Evolutionary conservation across 2,888 invertebrate genomes (phyloP), one percentile per base, ranked within the genome.

Genomic region (Campoplex capitator): DNA sequence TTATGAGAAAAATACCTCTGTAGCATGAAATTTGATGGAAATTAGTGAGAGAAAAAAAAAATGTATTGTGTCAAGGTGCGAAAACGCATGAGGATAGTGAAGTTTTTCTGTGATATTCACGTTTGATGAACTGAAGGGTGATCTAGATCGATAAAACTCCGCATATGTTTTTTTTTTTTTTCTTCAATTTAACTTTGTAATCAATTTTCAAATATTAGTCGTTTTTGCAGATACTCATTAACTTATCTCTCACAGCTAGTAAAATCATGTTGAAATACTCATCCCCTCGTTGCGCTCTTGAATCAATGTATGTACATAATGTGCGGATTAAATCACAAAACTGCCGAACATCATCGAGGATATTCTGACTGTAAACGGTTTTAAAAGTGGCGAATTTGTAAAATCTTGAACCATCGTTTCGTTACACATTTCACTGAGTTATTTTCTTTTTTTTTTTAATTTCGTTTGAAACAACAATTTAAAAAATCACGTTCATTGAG

Each of bases 71-170:
- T 42, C 32, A 67, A 32, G 80, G 56, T 85, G 81, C n/a, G 35
- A 58, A 51, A 51, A 54, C n/a, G 54, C 42, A 28, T 23, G 65
- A 48, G 73, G 73, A 51, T n/a, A 51, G n/a, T 68, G 28, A 74
- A 58, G 54, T 58, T 74, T 68, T 75, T 75, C n/a, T 58, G 70
- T 83, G 56, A 42, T 74, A 35, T 42, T 48, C 54, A 77, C 54
- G 79, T 62, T 84, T 71, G 62, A n/a, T 75, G 78, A 76, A 76
- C 70, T 51, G 1, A 16, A 56, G 87, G 84, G 75, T 82, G 76
- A 82, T 84, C 75, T 83, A 73, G 82, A 84, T 75, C 51, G 65
- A 80, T 65, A 28, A 56, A 67, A 54, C 23, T 56, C 32, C 13
- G 32, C 32, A 23, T n/a, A 56, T 56, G 38, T 62, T 51, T 67